A percentile compares a stretch with the other conserved stretches of the same genome.
Conservation (phyloP, 2,797 vertebrate species). For the Hydrolagus colliei region DNA sequence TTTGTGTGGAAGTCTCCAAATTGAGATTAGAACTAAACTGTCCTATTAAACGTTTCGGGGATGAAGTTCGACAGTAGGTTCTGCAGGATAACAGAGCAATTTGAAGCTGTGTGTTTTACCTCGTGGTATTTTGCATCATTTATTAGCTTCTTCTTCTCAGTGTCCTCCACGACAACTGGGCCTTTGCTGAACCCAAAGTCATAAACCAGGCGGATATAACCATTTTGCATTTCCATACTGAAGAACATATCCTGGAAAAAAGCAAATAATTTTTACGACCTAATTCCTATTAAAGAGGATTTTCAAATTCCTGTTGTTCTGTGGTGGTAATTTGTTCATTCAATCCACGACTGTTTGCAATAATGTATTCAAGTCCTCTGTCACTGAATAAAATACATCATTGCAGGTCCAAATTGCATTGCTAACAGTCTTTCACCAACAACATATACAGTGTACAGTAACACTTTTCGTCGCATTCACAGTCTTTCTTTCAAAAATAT, state of each 20-base stretch:
- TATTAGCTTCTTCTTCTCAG: conserved; percentile 74
- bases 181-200: conserved; percentile 83
- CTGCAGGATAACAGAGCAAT: not conserved
- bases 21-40: not conserved
- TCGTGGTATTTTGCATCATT: conserved; percentile 93
- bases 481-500: too few species aligned
- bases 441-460: too few species aligned
- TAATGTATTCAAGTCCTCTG: too few species aligned
- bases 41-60: not conserved
- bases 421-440: too few species aligned
- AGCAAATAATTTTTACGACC: conserved; percentile 9
- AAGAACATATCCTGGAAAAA: conserved; percentile 77
- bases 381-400: too few species aligned
- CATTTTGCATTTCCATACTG: conserved; percentile 79
- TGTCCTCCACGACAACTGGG: conserved; percentile 70
- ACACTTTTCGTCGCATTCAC: too few species aligned
- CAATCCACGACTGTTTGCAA: too few species aligned
- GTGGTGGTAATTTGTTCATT: too few species aligned
- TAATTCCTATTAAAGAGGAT: too few species aligned
- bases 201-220: conserved; percentile 79
- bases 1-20: too few species aligned
- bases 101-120: conserved; percentile 52
- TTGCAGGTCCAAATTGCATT: too few species aligned
- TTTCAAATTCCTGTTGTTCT: too few species aligned
- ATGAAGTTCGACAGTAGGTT: not conserved